Conservation (phyloP, 1,140 invertebrate species). For the Telenomus remus region DNA sequence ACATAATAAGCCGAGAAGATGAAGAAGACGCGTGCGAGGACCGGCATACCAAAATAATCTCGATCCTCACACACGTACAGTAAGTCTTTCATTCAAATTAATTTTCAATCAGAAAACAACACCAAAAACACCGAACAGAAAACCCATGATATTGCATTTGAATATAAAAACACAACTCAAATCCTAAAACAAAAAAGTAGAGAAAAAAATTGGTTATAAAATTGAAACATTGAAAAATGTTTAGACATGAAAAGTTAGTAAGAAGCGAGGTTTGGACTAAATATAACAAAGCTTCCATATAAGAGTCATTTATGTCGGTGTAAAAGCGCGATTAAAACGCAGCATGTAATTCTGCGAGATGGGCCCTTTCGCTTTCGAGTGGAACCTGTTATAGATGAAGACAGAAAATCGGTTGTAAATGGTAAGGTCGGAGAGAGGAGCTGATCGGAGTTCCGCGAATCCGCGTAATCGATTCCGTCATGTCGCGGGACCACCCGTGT, state of each 20-base stretch:
- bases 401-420: constrained; percentile 13
- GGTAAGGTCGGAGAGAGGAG: constrained; percentile 36
- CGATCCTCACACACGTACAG: no score
- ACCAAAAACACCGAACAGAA: no score
- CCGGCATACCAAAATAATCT: constrained; percentile 7
- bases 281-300: no score
- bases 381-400: constrained; percentile 17
- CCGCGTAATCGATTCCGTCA: constrained; percentile 76
- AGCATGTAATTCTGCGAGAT: constrained; percentile 54
- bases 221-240: constrained; percentile 6
- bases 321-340: no score
- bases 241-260: background rate
- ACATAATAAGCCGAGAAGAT: constrained; percentile 65
- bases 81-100: no score
- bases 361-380: constrained; percentile 26
- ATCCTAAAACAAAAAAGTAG: no score
- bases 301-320: no score
- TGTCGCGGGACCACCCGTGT: constrained; percentile 75
- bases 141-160: no score
- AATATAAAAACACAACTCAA: no score
- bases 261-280: no score
- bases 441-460: constrained; percentile 70
- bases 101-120: no score
- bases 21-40: constrained; percentile 28
- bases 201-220: no score